A percentile compares a stretch with the other conserved stretches of the same genome.
Evolutionary conservation across 2,888 invertebrate species (phyloP).

Genomic region (Ochropleura plecta): DNA sequence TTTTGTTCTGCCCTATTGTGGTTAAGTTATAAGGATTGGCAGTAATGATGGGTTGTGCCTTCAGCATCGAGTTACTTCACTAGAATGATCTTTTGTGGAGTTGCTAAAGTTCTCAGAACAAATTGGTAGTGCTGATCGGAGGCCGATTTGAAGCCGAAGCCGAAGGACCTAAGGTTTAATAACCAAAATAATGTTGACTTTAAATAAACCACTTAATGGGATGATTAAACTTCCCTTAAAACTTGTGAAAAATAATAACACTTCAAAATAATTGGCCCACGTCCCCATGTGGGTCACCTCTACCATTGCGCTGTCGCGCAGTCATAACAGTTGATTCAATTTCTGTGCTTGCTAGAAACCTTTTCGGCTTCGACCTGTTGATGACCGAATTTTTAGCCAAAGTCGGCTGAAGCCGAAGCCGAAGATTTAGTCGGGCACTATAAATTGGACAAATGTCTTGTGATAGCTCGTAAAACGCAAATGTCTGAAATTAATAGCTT

Average conservation of each 20-base stretch:
- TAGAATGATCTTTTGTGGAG: conserved; percentile 62
- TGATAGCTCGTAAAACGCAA: conserved; percentile 46
- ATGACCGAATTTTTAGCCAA: background rate
- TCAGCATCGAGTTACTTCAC: conserved; percentile 66
- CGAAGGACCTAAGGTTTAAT: background rate
- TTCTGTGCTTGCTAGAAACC: background rate
- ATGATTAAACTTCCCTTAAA: background rate
- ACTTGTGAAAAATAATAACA: background rate
- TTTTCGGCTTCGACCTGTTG: background rate
- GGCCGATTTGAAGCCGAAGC: background rate
- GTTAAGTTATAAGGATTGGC: conserved; percentile 75
- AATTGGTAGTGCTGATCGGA: background rate
- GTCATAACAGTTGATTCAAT: background rate
- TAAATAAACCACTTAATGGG: background rate
- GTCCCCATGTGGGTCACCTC: too few relatives aligned
- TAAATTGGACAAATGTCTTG: conserved; percentile 45
- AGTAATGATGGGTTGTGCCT: conserved; percentile 77
- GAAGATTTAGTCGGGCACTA: background rate
- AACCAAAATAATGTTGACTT: background rate
- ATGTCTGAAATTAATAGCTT: conserved; percentile 33
- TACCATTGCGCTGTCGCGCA: background rate
- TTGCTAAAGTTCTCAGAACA: conserved; percentile 44
- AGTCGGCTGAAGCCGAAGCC: background rate
- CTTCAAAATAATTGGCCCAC: background rate
- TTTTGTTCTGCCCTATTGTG: conserved; percentile 63